Conservation (phyloP, 1,140 invertebrate genomes). For the Linepithema humile region DNA sequence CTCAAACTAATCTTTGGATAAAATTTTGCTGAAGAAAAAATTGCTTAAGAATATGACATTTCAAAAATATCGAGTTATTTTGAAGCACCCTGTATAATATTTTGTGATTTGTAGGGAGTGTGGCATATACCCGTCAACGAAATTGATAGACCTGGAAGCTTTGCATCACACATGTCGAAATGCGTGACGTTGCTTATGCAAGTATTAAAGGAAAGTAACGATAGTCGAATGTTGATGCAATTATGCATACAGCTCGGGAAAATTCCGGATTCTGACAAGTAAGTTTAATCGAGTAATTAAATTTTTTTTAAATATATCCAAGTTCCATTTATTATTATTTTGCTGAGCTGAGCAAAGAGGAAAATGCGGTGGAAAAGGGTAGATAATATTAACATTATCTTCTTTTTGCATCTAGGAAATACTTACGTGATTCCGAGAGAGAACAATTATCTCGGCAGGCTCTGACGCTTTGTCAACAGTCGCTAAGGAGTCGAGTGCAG, state of each 20-base stretch:
- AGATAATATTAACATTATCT: slow-evolving; percentile 3
- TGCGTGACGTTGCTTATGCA: slow-evolving; percentile 93
- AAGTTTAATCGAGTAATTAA: slow-evolving; percentile 68
- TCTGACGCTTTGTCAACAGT: slow-evolving; percentile 88
- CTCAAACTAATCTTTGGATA: no score
- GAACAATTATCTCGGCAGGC: slow-evolving; percentile 91
- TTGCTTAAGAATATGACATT: no score
- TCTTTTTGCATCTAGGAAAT: slow-evolving; percentile 85
- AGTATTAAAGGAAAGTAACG: slow-evolving; percentile 91
- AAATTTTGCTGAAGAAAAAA: no score
- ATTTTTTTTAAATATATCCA: no score
- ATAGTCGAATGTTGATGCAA: slow-evolving; percentile 92
- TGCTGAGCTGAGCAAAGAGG: no score
- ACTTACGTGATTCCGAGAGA: slow-evolving; percentile 92
- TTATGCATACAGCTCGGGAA: slow-evolving; percentile 91
- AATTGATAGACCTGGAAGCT: slow-evolving; percentile 95
- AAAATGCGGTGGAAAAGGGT: not conserved
- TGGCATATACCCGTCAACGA: slow-evolving; percentile 96
- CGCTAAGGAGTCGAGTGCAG: slow-evolving; percentile 84
- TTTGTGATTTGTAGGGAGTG: slow-evolving; percentile 87
- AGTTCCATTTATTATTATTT: not conserved
- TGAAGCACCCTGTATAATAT: not conserved
- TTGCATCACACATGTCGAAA: slow-evolving; percentile 95
- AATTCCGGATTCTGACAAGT: slow-evolving; percentile 93
- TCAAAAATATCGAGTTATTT: no score